Percentiles rank a stretch among this genome's conserved stretches.
These are phyloP conservation scores for Flabesymbios commensalis DNA, from an alignment of 2,888 invertebrate species.

Conservation along the genomic window DNA sequence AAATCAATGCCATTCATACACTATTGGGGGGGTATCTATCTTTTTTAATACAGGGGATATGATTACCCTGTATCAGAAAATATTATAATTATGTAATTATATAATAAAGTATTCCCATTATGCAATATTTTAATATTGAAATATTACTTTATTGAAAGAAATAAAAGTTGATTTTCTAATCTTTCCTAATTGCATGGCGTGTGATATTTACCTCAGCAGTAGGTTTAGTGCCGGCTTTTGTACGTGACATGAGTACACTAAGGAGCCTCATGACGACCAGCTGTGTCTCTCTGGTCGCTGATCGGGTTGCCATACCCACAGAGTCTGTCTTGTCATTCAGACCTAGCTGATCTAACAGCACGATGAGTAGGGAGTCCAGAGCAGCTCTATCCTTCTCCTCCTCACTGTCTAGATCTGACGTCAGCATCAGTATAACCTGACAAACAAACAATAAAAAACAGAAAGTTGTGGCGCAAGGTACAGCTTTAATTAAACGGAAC, in stretches of 20 bases:
- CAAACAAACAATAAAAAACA: slow-evolving; percentile 2
- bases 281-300: slow-evolving; percentile 66
- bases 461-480: not conserved
- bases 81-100: too few relatives aligned
- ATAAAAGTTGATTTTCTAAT: too few relatives aligned
- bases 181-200: too few relatives aligned
- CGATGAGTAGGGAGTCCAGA: slow-evolving; percentile 75
- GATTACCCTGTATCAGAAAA: too few relatives aligned
- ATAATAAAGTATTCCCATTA: too few relatives aligned
- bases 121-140: too few relatives aligned
- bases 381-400: slow-evolving; percentile 81
- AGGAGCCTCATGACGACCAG: slow-evolving; percentile 84
- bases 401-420: slow-evolving; percentile 84
- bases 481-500: not conserved
- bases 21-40: too few relatives aligned
- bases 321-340: slow-evolving; percentile 8
- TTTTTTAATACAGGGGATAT: too few relatives aligned
- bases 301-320: slow-evolving; percentile 64
- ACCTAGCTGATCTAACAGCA: slow-evolving; percentile 67
- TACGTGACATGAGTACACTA: slow-evolving; percentile 66
- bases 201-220: slow-evolving; percentile 65
- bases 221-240: slow-evolving; percentile 53
- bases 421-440: slow-evolving; percentile 83
- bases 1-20: too few relatives aligned
- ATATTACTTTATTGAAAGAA: too few relatives aligned